Evolutionary conservation across 1,140 invertebrate genomes (phyloP).

Genomic region (Caerostris extrusa): DNA sequence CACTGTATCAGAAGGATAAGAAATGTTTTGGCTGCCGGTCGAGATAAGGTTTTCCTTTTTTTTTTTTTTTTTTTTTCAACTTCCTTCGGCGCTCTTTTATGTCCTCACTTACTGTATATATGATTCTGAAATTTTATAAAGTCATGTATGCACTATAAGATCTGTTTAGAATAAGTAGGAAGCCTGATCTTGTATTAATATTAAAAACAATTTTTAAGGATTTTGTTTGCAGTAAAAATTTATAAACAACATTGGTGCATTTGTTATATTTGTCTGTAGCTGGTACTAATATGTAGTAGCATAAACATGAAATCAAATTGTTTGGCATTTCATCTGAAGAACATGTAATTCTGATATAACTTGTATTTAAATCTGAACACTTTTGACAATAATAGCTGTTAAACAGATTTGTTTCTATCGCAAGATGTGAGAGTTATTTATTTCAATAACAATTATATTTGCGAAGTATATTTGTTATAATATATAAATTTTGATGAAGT

Average conservation of each 20-base stretch:
- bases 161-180: background rate
- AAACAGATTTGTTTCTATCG: too few species aligned
- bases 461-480: too few species aligned
- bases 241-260: background rate
- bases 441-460: too few species aligned
- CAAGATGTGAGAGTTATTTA: too few species aligned
- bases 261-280: too few species aligned
- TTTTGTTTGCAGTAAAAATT: background rate
- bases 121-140: conserved; percentile 9
- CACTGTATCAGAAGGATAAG: conserved; percentile 64
- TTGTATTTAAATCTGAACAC: too few species aligned
- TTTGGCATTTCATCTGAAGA: background rate
- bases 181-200: background rate
- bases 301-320: background rate
- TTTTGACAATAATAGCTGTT: too few species aligned
- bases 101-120: background rate
- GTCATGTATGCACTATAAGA: background rate
- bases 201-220: background rate
- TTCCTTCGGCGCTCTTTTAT: conserved; percentile 37
- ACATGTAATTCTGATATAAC: too few species aligned
- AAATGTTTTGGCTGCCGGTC: conserved; percentile 71
- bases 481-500: too few species aligned
- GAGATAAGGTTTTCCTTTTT: conserved; percentile 53
- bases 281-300: too few species aligned
- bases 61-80: conserved; percentile 13